Evolutionary conservation across 2,797 vertebrate genomes (phyloP), one percentile per base, ranked within the genome.

Genomic region (Phoebastria nigripes): DNA sequence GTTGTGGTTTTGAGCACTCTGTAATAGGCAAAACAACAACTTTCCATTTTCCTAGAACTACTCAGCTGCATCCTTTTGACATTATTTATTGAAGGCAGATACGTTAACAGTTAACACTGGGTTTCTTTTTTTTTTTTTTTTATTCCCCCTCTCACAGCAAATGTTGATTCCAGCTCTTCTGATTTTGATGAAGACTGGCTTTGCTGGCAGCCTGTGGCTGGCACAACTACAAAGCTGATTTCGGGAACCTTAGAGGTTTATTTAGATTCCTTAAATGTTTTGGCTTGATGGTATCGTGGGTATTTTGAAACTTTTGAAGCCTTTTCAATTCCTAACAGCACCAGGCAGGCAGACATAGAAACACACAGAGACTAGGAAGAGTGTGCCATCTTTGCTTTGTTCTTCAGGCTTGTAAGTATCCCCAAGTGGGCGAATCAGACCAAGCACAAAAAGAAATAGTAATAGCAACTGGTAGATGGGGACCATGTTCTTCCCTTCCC

Each of bases 131-230:
- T 33, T 54, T 25, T 26, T 85, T 5, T 2, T 33, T 35, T 35
- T 35, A 35, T 35, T 26, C 15, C 49, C 33, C 25, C n/a, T 15
- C 46, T 20, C 90, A 20, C 21, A 73, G 72, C 56, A 92, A 94
- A 89, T 70, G 58, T 76, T 86, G 78, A 92, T 95, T 91, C 69
- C 62, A 92, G 71, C 88, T 83, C 83, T 94, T 93, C 82, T 97
- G 93, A 94, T 96, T 96, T 94, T 96, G 90, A 96, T 89, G 93
- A 96, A 94, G 92, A 82, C 89, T 96, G 72, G n/a, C 82, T 97
- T 97, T 96, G 77, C 94, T 96, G 93, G 91, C 95, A 95, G 88
- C 51, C 70, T 59, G 59, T 88, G 90, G 59, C 72, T 97, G 96
- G 95, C 94, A 89, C 66, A 61, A 81, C 91, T 91, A 96, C 92